Conservation (phyloP, 2,888 invertebrate genomes). For the Tricholauxania praeusta region DNA sequence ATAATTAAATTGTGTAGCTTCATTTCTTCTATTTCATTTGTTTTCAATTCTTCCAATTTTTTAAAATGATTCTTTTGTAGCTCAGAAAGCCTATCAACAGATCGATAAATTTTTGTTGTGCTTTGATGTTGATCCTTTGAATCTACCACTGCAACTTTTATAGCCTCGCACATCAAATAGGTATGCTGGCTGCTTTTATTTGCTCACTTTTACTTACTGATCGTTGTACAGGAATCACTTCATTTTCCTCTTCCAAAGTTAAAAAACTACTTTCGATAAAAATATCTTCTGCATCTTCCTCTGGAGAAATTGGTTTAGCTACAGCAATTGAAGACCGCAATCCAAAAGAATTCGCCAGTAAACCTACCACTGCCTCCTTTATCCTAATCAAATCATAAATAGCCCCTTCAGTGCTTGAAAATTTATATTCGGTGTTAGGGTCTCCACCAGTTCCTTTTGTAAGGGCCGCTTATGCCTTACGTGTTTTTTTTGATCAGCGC, state of each 20-base stretch:
- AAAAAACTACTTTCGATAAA: not conserved
- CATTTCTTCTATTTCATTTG: conserved; percentile 33
- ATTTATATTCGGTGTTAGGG: conserved; percentile 21
- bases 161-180: not conserved
- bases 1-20: conserved; percentile 39
- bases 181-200: not conserved
- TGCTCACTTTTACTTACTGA: not conserved
- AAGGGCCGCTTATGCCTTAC: conserved; percentile 25
- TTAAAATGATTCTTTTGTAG: conserved; percentile 1
- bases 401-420: conserved; percentile 25
- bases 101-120: conserved; percentile 29
- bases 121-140: conserved; percentile 35
- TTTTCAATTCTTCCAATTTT: conserved; percentile 2
- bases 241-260: not conserved
- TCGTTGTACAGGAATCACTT: not conserved
- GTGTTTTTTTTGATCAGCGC: conserved; percentile 33
- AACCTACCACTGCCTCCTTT: conserved; percentile 31
- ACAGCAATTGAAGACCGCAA: no score
- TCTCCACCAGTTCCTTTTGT: conserved; percentile 37
- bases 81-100: conserved; percentile 35
- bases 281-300: not conserved
- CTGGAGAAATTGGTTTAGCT: not conserved
- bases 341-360: not conserved
- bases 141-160: conserved; percentile 10
- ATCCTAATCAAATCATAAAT: conserved; percentile 34